A percentile compares a stretch with the other conserved stretches of the same genome.
Evolutionary conservation across 2,113 vertebrate genomes (phyloP).

Genomic region (Gavialis gangeticus): DNA sequence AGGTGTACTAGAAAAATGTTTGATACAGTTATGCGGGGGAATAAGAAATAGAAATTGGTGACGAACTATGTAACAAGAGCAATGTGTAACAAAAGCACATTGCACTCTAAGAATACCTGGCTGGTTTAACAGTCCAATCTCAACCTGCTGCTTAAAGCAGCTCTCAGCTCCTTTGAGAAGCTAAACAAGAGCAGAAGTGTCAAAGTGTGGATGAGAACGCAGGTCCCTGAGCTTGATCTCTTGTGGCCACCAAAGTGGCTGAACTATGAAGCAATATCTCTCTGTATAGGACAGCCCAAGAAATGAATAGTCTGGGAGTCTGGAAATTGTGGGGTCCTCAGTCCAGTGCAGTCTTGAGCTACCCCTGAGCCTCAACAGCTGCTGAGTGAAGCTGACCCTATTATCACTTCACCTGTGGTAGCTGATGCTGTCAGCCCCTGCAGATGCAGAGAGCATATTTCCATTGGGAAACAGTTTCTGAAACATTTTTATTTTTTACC

Average conservation of each 20-base stretch:
- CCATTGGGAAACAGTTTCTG: too few relatives aligned
- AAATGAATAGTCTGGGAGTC: too few relatives aligned
- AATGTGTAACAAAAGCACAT: not conserved
- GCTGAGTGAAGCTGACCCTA: too few relatives aligned
- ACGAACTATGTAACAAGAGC: not conserved
- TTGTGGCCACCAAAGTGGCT: not conserved
- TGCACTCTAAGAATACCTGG: not conserved
- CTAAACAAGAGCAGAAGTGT: not conserved
- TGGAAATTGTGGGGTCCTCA: too few relatives aligned
- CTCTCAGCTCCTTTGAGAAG: not conserved
- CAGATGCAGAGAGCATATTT: too few relatives aligned
- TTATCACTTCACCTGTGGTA: too few relatives aligned
- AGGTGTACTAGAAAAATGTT: not conserved
- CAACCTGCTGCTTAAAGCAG: not conserved
- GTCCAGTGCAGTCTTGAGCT: too few relatives aligned
- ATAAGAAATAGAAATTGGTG: not conserved
- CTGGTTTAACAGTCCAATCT: not conserved
- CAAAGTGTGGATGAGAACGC: not conserved
- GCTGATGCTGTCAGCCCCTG: too few relatives aligned
- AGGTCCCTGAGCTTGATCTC: not conserved
- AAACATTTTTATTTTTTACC: too few relatives aligned
- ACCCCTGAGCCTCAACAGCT: too few relatives aligned
- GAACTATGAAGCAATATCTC: not conserved
- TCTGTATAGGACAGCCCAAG: not conserved
- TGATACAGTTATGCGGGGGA: not conserved